A percentile compares a stretch with the other conserved stretches of the same genome.
These are phyloP conservation scores for Uromys caudimaculatus DNA, from an alignment of 2,797 vertebrate species.

Conservation along the genomic window DNA sequence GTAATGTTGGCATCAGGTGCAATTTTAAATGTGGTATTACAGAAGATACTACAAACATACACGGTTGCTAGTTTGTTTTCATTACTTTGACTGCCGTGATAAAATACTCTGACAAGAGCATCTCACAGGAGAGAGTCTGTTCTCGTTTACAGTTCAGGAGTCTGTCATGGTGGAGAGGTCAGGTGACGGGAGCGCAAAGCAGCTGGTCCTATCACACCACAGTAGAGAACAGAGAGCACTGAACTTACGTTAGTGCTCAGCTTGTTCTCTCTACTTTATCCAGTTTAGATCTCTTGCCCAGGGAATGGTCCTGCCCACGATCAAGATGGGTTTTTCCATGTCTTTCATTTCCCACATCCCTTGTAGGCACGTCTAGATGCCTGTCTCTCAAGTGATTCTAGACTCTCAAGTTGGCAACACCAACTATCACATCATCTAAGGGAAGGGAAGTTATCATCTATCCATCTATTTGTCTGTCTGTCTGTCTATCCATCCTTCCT, in stretches of 20 bases:
- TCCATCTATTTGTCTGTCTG: neutral
- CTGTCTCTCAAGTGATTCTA: neutral
- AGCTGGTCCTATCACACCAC: neutral
- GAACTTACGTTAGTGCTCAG: neutral
- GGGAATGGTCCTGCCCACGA: neutral
- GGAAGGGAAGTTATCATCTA: neutral
- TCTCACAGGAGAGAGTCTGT: neutral
- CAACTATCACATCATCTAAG: neutral
- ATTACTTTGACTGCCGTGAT: neutral
- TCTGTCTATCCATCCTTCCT: neutral
- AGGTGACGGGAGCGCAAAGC: neutral
- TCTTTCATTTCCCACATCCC: no score
- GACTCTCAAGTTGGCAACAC: neutral
- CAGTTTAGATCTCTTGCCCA: neutral
- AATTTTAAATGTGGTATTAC: neutral
- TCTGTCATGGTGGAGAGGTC: neutral
- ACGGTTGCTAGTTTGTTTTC: neutral
- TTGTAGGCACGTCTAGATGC: no score
- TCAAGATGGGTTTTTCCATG: neutral
- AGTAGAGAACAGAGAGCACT: neutral
- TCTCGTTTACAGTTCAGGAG: neutral
- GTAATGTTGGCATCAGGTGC: neutral
- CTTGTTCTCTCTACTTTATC: neutral
- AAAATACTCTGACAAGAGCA: neutral
- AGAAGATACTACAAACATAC: neutral